Evolutionary conservation across 2,888 invertebrate species (phyloP).

Genomic region (Resseliella maxima): DNA sequence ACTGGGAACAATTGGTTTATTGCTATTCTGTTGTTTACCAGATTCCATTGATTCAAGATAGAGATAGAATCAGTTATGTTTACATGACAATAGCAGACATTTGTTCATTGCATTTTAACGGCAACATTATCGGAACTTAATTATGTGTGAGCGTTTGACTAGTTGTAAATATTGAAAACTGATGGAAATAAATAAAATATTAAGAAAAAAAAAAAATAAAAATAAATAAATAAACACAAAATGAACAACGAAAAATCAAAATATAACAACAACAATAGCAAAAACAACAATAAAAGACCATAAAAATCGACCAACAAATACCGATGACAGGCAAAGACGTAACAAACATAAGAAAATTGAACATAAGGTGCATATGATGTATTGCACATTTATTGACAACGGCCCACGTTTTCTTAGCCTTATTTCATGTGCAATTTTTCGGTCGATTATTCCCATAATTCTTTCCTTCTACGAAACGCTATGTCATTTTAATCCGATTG

Average conservation of each 20-base stretch:
- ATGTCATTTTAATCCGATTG: neutral
- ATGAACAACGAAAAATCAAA: too few relatives aligned
- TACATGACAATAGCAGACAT: constrained; percentile 37
- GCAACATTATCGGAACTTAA: neutral
- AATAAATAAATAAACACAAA: neutral
- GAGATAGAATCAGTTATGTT: constrained; percentile 37
- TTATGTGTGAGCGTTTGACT: neutral
- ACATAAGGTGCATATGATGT: constrained; percentile 20
- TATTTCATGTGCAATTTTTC: neutral
- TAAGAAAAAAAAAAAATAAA: neutral
- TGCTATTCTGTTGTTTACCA: neutral
- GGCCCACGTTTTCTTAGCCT: neutral
- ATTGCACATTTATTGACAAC: constrained; percentile 4
- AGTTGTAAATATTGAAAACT: neutral
- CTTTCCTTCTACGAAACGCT: neutral
- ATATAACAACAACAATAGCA: too few relatives aligned
- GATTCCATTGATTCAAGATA: neutral
- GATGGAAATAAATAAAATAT: neutral
- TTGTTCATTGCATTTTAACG: constrained; percentile 4
- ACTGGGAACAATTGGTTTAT: neutral
- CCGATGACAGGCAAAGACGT: neutral
- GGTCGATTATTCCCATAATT: neutral
- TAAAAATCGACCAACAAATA: too few relatives aligned
- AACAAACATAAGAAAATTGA: neutral
- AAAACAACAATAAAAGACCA: too few relatives aligned